Evolutionary conservation across 2,888 invertebrate genomes (phyloP).

Genomic region (Euzetes globulus): DNA sequence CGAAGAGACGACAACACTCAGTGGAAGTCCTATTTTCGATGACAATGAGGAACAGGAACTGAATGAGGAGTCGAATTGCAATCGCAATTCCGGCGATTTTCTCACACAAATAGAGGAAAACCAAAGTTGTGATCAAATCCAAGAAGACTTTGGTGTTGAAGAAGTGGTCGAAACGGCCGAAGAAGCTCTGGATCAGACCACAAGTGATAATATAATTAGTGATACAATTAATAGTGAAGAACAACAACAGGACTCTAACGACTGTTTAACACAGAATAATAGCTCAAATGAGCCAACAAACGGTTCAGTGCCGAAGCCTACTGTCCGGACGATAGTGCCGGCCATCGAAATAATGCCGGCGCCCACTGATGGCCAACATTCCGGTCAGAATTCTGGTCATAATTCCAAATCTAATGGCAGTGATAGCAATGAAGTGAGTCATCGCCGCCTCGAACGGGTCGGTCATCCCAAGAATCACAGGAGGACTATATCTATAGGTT

Average conservation of each 20-base stretch:
- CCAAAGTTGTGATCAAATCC: not conserved
- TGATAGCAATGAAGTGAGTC: slow-evolving; percentile 4
- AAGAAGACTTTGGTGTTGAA: not conserved
- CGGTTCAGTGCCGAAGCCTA: not conserved
- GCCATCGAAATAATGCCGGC: not conserved
- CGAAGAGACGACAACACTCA: not conserved
- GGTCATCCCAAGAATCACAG: slow-evolving; percentile 15
- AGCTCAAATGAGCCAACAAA: not conserved
- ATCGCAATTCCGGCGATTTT: not conserved
- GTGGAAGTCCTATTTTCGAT: not conserved
- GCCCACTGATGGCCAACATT: not conserved
- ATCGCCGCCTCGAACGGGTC: not conserved
- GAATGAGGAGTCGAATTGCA: not conserved
- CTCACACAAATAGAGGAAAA: not conserved
- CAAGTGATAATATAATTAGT: not conserved
- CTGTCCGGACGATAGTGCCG: not conserved
- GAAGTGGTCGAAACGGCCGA: not conserved
- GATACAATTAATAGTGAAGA: slow-evolving; percentile 22
- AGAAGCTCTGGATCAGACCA: not conserved
- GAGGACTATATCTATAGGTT: slow-evolving; percentile 21
- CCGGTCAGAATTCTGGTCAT: not conserved
- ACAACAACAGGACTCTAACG: not conserved
- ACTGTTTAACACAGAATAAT: not conserved
- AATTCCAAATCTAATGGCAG: not conserved
- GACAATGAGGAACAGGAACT: not conserved